Evolutionary conservation across 2,888 invertebrate species (phyloP).

Genomic region (Melikaiella ostensackeni): DNA sequence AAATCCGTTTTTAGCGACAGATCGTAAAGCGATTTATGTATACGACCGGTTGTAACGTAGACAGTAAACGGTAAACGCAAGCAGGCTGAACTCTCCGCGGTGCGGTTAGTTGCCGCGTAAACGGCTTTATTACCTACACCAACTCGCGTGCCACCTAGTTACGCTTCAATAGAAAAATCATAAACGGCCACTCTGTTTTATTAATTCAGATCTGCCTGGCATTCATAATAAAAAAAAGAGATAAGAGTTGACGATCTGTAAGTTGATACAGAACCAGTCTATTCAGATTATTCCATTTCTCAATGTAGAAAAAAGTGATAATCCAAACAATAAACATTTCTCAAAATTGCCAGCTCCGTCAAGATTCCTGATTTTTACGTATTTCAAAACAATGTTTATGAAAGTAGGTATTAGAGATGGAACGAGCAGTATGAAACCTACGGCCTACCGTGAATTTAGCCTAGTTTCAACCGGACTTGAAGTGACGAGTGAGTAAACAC

Average conservation of each 20-base stretch:
- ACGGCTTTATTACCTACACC: constrained; percentile 72
- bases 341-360: no score
- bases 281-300: no score
- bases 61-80: constrained; percentile 72
- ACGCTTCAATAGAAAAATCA: constrained; percentile 73
- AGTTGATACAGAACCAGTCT: no score
- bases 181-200: constrained; percentile 54
- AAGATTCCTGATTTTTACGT: no score
- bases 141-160: constrained; percentile 70
- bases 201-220: constrained; percentile 5
- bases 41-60: constrained; percentile 72
- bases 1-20: constrained; percentile 76
- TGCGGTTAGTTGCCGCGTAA: constrained; percentile 73
- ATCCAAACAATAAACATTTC: no score
- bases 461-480: no score
- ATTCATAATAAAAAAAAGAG: constrained; percentile 13
- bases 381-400: no score
- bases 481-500: no score
- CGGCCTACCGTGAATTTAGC: no score
- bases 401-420: no score
- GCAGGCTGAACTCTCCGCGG: constrained; percentile 51
- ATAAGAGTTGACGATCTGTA: constrained; percentile 3
- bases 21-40: constrained; percentile 76
- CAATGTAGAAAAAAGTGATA: no score
- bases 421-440: no score